Base-by-base conservation (phyloP, 2,888 invertebrate genomes). In the Elysia crispata region DNA sequence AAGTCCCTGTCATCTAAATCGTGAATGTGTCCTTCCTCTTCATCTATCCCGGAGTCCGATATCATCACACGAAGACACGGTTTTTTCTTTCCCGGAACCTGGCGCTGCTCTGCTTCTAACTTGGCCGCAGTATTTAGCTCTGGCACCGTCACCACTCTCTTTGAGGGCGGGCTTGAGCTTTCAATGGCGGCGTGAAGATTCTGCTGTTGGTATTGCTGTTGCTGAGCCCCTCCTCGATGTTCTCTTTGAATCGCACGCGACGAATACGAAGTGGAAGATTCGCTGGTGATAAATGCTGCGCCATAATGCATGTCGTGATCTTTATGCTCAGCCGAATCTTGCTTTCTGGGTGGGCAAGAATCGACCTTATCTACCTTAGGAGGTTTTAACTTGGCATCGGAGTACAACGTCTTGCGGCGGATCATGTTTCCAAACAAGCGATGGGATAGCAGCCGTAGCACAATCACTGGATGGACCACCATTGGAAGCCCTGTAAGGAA, bases 391-490 rank as follows among this genome's bases (percentile, higher is more conserved):
- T 85, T 86, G 74, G 84, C 77, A 67, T 86, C 83, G n/a, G 86
- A 85, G 33, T 85, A 81, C 31, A 85, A 82, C 20, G 86, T 87
- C 92, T 92, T 91, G 80, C 94, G 90, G 15, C 93, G 92, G 57
- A 93, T 92, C 93, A 92, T 92, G 79, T 93, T 93, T 69, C 93
- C 93, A 79, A 94, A 93, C 81, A 94, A 91, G 80, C 94, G 92
- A 88, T 94, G 94, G 81, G 94, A 93, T 49, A 94, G 91, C 70
- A 94, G 91, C 30, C 94, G 91, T 62, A 94, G 89, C 60, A 94
- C 90, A 75, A 94, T 93, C 54, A 94, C 91, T 0, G 94, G 94
- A 87, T 93, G 93, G 75, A 94, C 92, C 15, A 94, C 92, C 84
- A 93, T 91, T 1, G 94, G 93, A 81, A 94, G 91, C 15, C 90